These are phyloP conservation scores for Aleiodes leptofemur DNA, from an alignment of 2,888 invertebrate species.

Conservation along the genomic window DNA sequence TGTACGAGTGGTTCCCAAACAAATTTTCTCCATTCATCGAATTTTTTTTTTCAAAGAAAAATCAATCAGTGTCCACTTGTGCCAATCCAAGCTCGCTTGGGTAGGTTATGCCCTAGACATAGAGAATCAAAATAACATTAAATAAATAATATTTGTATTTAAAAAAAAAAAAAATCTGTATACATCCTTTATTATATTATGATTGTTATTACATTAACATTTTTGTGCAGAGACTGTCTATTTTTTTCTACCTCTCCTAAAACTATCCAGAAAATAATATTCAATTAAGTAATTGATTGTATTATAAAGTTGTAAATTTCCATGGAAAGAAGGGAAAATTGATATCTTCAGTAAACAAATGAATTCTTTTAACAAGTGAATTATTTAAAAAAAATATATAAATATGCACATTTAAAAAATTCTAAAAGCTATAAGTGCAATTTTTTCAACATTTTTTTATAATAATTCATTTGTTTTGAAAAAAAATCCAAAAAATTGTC, in stretches of 20 bases:
- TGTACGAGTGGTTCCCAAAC: conserved; percentile 16
- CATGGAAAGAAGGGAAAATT: no score
- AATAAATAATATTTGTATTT: conserved; percentile 53
- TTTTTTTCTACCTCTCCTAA: conserved; percentile 38
- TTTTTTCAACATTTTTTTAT: no score
- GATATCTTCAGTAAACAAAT: no score
- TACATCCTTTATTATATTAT: conserved; percentile 55
- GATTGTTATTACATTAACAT: conserved; percentile 68
- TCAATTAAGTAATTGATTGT: no score
- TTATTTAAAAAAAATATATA: no score
- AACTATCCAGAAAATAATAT: neutral
- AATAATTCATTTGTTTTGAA: no score
- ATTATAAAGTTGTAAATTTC: no score
- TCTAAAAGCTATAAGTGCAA: no score
- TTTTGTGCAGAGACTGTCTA: conserved; percentile 57
- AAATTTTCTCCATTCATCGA: conserved; percentile 26
- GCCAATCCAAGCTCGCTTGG: conserved; percentile 62
- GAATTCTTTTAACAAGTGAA: no score
- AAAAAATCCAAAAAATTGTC: no score
- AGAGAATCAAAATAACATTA: conserved; percentile 51
- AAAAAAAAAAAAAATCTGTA: conserved; percentile 57
- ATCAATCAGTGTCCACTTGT: conserved; percentile 1
- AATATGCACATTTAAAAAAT: no score
- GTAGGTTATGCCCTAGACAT: conserved; percentile 62
- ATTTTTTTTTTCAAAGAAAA: conserved; percentile 5